Conservation (phyloP, 2,797 vertebrate genomes). For the Peromyscus attwateri region DNA sequence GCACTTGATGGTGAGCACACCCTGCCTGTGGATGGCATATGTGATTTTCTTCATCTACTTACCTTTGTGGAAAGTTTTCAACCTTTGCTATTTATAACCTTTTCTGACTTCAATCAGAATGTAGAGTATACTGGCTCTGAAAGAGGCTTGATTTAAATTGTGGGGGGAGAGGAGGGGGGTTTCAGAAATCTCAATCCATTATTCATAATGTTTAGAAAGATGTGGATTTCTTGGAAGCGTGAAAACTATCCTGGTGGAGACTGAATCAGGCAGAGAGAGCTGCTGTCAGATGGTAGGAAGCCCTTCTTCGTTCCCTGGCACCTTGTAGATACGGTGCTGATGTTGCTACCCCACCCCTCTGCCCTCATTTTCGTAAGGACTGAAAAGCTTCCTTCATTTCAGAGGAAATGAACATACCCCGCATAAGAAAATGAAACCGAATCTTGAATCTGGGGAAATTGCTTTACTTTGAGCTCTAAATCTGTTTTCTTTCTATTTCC, state of each 20-base stretch:
- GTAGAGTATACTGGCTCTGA: conserved; percentile 74
- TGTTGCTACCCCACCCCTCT: rapidly evolving
- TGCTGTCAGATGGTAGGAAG: neutral
- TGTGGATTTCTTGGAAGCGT: conserved; percentile 26
- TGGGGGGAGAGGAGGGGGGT: conserved; percentile 40
- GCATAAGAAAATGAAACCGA: conserved; percentile 48
- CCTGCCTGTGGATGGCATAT: neutral
- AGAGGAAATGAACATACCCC: conserved; percentile 25
- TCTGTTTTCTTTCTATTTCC: neutral
- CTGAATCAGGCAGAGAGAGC: neutral
- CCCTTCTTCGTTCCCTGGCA: neutral
- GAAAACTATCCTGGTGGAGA: conserved; percentile 32
- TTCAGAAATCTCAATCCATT: conserved; percentile 77
- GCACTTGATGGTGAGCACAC: neutral
- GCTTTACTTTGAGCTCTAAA: conserved; percentile 27
- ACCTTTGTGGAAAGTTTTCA: conserved; percentile 63
- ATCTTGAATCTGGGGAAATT: conserved; percentile 20
- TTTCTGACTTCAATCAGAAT: conserved; percentile 71
- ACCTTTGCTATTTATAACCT: conserved; percentile 69
- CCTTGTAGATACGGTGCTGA: neutral
- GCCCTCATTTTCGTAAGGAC: neutral
- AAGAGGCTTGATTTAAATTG: conserved; percentile 79
- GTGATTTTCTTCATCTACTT: conserved; percentile 41
- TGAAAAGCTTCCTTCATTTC: conserved; percentile 7
- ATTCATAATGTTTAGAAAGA: conserved; percentile 76